Conservation (phyloP, 2,797 vertebrate genomes). For the Semotilus atromaculatus region DNA sequence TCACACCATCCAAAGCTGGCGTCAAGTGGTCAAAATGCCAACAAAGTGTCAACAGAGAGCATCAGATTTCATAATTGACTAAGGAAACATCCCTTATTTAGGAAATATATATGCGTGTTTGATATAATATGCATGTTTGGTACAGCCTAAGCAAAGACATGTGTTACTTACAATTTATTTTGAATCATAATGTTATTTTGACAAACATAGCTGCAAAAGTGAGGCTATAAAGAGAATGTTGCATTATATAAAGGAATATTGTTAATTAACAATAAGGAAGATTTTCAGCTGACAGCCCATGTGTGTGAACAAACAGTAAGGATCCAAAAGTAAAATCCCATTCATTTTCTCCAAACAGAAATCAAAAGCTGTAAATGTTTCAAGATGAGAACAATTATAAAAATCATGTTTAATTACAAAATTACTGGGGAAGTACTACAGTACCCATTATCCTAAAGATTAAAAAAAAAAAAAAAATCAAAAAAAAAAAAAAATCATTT, state of each 20-base stretch:
- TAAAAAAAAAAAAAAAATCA: too few species aligned
- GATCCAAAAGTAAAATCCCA: not conserved
- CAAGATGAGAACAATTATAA: not conserved
- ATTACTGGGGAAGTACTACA: not conserved
- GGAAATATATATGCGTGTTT: not conserved
- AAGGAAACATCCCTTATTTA: not conserved
- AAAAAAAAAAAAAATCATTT: too few species aligned
- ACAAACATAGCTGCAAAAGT: not conserved
- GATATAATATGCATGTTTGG: too few species aligned
- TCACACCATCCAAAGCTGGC: constrained; percentile 17
- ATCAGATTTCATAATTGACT: not conserved
- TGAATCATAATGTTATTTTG: not conserved
- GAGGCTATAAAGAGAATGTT: not conserved
- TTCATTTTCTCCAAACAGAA: not conserved
- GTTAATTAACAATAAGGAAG: not conserved
- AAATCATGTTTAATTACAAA: not conserved
- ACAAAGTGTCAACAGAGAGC: not conserved
- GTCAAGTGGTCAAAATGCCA: constrained; percentile 46
- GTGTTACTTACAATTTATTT: not conserved
- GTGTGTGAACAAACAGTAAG: not conserved
- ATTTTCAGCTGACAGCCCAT: not conserved
- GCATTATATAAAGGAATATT: not conserved
- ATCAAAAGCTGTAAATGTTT: not conserved
- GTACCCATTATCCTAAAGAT: not conserved
- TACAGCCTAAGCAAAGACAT: not conserved